phyloP scores from a whole-genome alignment of 2,888 invertebrate genomes.

The Kuschelorhynchus macadamiae region DNA sequence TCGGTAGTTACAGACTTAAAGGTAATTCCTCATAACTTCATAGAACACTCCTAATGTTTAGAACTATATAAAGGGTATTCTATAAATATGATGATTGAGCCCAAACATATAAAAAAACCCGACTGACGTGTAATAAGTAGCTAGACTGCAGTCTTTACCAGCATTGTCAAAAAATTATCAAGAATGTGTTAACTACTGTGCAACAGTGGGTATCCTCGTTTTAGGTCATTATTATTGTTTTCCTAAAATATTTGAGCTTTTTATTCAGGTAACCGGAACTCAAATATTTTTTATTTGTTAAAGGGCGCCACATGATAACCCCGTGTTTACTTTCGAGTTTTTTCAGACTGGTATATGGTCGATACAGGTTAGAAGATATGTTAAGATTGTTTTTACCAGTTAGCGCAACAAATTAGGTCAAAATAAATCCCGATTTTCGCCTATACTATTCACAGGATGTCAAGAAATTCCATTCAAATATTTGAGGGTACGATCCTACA shows the following conservation, averaged over 20 bases:
- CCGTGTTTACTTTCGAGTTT: slow-evolving; percentile 15
- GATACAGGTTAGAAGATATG: background rate
- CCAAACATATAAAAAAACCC: too few relatives aligned
- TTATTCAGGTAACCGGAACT: slow-evolving; percentile 51
- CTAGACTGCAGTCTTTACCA: slow-evolving; percentile 10
- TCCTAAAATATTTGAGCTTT: slow-evolving; percentile 55
- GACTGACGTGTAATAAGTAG: slow-evolving; percentile 21
- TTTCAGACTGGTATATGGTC: slow-evolving; percentile 12
- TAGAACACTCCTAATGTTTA: too few relatives aligned
- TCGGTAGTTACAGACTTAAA: too few relatives aligned
- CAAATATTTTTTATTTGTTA: slow-evolving; percentile 57
- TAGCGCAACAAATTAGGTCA: too few relatives aligned
- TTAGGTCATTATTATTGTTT: slow-evolving; percentile 41
- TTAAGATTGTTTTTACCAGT: slow-evolving; percentile 1
- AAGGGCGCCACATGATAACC: slow-evolving; percentile 56
- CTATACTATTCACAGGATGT: too few relatives aligned
- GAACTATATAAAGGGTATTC: too few relatives aligned
- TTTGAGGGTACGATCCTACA: too few relatives aligned
- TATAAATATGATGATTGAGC: too few relatives aligned
- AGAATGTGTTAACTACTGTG: slow-evolving; percentile 41
- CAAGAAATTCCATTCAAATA: too few relatives aligned
- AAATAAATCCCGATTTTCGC: too few relatives aligned
- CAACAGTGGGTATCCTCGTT: slow-evolving; percentile 28
- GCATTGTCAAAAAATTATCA: slow-evolving; percentile 39
- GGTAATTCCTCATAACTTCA: too few relatives aligned